Evolutionary conservation across 2,888 invertebrate species (phyloP).

Genomic region (Ephialtes manifestator): DNA sequence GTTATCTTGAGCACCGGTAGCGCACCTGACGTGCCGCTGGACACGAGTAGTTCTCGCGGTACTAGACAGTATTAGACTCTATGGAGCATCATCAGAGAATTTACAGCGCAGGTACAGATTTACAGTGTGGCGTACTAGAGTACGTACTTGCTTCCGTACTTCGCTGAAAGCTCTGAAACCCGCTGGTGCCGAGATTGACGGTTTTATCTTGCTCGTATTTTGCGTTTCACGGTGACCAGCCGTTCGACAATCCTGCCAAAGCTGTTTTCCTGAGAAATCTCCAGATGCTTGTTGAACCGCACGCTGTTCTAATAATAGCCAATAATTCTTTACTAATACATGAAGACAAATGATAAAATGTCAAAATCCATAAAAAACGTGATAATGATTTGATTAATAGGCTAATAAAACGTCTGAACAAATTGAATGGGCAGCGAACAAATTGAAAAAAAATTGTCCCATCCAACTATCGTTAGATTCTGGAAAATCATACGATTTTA

Average conservation of each 20-base stretch:
- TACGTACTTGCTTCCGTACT: background rate
- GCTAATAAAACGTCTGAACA: too few species aligned
- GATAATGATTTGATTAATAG: too few species aligned
- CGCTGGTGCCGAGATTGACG: background rate
- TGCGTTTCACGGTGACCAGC: slow-evolving; percentile 31
- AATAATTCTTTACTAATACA: background rate
- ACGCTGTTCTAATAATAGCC: background rate
- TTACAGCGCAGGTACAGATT: slow-evolving; percentile 10
- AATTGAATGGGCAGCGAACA: too few species aligned
- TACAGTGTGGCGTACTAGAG: slow-evolving; percentile 9
- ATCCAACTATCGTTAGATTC: background rate
- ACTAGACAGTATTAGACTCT: slow-evolving; percentile 24
- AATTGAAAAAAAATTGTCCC: too few species aligned
- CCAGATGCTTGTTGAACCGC: background rate
- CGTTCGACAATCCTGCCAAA: background rate
- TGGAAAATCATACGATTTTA: background rate
- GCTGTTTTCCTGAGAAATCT: background rate
- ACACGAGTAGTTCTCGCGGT: slow-evolving; percentile 6
- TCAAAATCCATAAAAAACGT: too few species aligned
- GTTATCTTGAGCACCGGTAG: background rate
- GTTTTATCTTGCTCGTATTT: slow-evolving; percentile 28
- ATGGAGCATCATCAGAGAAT: slow-evolving; percentile 8
- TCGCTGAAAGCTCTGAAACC: slow-evolving; percentile 14
- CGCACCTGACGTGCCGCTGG: slow-evolving; percentile 13
- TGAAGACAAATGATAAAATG: too few species aligned